Percentiles rank a stretch among this genome's conserved stretches.
These are phyloP conservation scores for Julus scanicus DNA, from an alignment of 2,888 invertebrate genomes.

Conservation along the genomic window DNA sequence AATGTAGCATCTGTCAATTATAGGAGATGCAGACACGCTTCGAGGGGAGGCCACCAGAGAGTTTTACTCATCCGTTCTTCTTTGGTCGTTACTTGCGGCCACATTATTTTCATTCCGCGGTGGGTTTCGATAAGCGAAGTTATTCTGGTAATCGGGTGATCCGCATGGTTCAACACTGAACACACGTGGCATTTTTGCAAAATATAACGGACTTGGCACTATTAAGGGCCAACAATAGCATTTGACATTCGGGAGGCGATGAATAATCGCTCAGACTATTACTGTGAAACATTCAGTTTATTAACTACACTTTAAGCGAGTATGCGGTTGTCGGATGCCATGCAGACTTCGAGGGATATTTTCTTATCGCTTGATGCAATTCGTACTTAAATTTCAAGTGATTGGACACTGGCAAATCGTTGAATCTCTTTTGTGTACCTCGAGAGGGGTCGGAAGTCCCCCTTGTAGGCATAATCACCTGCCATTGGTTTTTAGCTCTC, in stretches of 20 bases:
- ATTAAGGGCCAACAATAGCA: not conserved
- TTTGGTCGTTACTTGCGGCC: not conserved
- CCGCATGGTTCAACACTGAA: not conserved
- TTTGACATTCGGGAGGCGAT: not conserved
- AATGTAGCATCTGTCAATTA: not conserved
- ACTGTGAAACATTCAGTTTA: not conserved
- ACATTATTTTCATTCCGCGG: not conserved
- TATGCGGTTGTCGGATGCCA: not conserved
- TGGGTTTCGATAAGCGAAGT: conserved; percentile 10
- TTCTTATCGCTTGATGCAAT: not conserved
- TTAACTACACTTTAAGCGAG: not conserved
- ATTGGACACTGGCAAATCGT: not conserved
- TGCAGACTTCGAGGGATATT: not conserved
- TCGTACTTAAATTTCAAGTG: conserved; percentile 7
- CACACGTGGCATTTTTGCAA: not conserved
- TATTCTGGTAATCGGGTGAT: not conserved
- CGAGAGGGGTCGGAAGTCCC: too few relatives aligned
- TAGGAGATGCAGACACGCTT: not conserved
- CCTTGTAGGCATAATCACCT: too few relatives aligned
- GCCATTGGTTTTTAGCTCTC: too few relatives aligned
- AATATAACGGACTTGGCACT: not conserved
- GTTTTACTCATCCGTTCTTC: not conserved
- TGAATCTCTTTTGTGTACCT: too few relatives aligned
- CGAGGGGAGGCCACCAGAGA: not conserved
- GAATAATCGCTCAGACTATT: not conserved